Evolutionary conservation across 2,113 vertebrate species (phyloP).

Genomic region (Ploceus nigricollis): DNA sequence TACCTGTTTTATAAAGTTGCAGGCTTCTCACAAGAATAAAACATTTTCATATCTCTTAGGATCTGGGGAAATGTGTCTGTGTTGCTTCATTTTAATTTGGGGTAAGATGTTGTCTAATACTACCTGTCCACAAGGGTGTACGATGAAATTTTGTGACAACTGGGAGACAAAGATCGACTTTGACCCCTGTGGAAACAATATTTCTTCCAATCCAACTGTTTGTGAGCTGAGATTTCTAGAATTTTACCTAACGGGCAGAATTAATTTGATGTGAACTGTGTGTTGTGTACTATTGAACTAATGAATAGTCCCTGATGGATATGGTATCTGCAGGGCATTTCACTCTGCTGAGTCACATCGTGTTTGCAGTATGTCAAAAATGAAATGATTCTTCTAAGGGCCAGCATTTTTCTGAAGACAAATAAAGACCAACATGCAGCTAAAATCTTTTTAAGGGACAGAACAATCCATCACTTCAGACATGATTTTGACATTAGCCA

Average conservation of each 20-base stretch:
- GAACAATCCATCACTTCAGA: conserved; percentile 2
- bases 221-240: background rate
- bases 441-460: background rate
- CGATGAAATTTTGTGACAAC: background rate
- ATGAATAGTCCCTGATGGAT: background rate
- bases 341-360: background rate
- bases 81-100: background rate
- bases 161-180: background rate
- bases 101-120: background rate
- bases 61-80: background rate
- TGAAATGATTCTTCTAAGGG: conserved; percentile 52
- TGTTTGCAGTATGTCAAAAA: conserved; percentile 43
- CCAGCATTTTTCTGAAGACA: conserved; percentile 2
- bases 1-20: background rate
- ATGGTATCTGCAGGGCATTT: background rate
- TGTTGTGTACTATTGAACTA: background rate
- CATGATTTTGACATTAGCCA: background rate
- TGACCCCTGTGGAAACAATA: background rate
- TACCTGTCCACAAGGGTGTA: background rate
- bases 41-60: background rate
- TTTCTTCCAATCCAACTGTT: background rate
- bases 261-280: background rate
- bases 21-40: background rate
- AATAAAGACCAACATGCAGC: background rate
- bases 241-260: background rate